Conservation (phyloP, 2,888 invertebrate species). For the Andrena chrysosceles region DNA sequence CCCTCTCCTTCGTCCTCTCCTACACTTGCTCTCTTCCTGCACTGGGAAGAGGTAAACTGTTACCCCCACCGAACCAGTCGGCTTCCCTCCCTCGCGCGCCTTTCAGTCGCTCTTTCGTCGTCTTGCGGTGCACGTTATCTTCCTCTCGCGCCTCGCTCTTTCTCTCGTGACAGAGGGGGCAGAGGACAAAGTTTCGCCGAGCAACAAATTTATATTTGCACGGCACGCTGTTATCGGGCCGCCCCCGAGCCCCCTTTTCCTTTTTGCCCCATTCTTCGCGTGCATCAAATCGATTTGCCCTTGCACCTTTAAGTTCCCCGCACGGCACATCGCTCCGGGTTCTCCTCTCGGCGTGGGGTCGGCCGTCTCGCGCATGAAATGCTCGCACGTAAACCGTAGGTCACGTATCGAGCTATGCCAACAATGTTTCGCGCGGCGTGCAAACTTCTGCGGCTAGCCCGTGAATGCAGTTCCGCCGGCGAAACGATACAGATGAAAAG, state of each 20-base stretch:
- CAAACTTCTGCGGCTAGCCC: constrained; percentile 27
- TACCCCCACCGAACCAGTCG: constrained; percentile 53
- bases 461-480: constrained; percentile 11
- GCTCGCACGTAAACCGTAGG: constrained; percentile 34
- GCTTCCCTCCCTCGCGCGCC: constrained; percentile 65
- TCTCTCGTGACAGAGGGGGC: background rate
- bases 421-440: constrained; percentile 29
- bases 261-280: constrained; percentile 32
- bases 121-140: constrained; percentile 37
- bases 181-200: constrained; percentile 28
- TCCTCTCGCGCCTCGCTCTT: constrained; percentile 15
- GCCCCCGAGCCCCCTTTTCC: background rate
- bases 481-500: background rate
- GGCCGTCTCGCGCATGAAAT: constrained; percentile 35
- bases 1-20: constrained; percentile 26
- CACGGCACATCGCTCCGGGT: constrained; percentile 3
- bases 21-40: constrained; percentile 34
- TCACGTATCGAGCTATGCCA: constrained; percentile 38
- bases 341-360: background rate
- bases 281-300: constrained; percentile 44
- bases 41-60: constrained; percentile 33
- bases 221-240: constrained; percentile 27
- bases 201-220: constrained; percentile 50
- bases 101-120: constrained; percentile 58
- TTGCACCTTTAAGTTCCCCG: constrained; percentile 44